Evolutionary conservation across 1,140 invertebrate genomes (phyloP).

Genomic region (Euwallacea similis): DNA sequence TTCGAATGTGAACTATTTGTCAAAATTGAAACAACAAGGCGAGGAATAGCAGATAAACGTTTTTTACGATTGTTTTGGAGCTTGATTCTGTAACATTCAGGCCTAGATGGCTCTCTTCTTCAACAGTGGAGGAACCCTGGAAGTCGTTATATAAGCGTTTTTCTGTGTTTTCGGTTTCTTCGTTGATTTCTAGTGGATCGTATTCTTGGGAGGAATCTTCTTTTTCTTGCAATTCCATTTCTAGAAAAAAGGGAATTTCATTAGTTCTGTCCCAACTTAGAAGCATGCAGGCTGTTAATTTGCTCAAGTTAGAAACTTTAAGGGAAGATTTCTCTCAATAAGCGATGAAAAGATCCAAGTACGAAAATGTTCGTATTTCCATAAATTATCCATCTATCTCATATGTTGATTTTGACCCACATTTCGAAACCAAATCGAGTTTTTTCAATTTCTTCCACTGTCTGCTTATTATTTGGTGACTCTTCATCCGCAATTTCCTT

Average conservation of each 20-base stretch:
- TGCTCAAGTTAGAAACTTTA: too few relatives aligned
- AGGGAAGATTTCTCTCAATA: too few relatives aligned
- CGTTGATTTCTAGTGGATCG: conserved; percentile 33
- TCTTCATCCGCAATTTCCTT: conserved; percentile 2
- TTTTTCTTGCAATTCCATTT: conserved; percentile 50
- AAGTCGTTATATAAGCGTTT: conserved; percentile 49
- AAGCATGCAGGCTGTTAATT: too few relatives aligned
- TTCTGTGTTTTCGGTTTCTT: conserved; percentile 44
- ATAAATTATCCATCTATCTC: too few relatives aligned
- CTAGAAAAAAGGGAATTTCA: conserved; percentile 37
- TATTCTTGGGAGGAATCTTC: conserved; percentile 45
- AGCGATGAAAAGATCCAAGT: too few relatives aligned
- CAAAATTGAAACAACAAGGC: conserved; percentile 44
- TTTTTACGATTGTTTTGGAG: conserved; percentile 31
- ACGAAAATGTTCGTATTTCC: too few relatives aligned
- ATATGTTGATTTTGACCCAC: too few relatives aligned
- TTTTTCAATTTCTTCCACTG: too few relatives aligned
- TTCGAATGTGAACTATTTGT: conserved; percentile 39
- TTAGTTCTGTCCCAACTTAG: too few relatives aligned
- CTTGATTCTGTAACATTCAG: conserved; percentile 39
- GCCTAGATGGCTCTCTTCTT: conserved; percentile 43
- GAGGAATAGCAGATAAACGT: conserved; percentile 34
- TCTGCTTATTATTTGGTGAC: too few relatives aligned
- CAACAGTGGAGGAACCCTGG: conserved; percentile 48
- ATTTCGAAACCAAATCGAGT: too few relatives aligned